phyloP scores from a whole-genome alignment of 2,113 vertebrate species.

The Hypocryptadius cinnamomeus region DNA sequence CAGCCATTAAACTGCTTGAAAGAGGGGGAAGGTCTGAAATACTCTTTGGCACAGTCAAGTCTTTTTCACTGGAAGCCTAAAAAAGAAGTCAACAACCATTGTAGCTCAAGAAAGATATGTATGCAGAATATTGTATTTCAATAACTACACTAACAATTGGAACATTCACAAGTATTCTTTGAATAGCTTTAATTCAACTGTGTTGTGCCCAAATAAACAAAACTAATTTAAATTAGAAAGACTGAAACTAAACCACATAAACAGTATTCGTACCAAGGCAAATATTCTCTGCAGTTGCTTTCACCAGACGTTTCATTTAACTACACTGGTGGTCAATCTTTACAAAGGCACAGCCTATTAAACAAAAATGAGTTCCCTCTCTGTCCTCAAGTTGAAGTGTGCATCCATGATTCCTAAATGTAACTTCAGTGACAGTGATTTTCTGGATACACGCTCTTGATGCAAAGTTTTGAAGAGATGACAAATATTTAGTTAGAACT shows the following conservation, averaged over 20 bases:
- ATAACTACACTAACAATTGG: background rate
- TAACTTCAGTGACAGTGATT: background rate
- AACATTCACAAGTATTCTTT: background rate
- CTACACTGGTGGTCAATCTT: background rate
- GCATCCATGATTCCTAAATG: background rate
- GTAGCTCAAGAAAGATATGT: background rate
- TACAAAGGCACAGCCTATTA: background rate
- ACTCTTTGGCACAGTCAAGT: slow-evolving; percentile 67
- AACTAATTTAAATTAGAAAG: background rate
- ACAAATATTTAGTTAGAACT: background rate
- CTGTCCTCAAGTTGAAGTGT: background rate
- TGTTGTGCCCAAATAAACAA: background rate
- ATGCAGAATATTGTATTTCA: background rate
- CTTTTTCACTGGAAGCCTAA: slow-evolving; percentile 65
- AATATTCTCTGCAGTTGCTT: background rate
- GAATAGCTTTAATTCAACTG: background rate
- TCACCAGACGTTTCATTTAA: background rate
- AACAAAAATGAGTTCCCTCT: background rate
- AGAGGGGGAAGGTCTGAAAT: slow-evolving; percentile 83
- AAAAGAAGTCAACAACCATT: background rate
- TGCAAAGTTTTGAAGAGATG: background rate
- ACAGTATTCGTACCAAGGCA: background rate
- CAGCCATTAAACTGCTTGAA: slow-evolving; percentile 74
- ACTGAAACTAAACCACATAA: background rate
- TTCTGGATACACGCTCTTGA: background rate